phyloP scores from a whole-genome alignment of 1,140 invertebrate species.

The Magallana angulata region DNA sequence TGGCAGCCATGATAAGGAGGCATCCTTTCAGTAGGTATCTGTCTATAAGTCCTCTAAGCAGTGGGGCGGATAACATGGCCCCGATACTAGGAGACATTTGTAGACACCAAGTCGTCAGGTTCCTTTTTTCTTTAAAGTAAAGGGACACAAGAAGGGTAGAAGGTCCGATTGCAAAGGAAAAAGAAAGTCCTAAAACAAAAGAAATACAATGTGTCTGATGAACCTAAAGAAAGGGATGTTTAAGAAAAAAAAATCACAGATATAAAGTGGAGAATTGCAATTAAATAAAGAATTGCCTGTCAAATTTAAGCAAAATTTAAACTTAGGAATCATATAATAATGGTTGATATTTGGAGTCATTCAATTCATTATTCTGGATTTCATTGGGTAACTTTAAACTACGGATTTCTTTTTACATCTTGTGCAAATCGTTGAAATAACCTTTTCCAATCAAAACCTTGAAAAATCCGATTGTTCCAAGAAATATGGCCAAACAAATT shows the following conservation, averaged over 20 bases:
- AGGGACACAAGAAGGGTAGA: not conserved
- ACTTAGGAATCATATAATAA: too few relatives aligned
- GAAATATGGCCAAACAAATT: too few relatives aligned
- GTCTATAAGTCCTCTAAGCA: not conserved
- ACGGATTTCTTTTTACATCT: too few relatives aligned
- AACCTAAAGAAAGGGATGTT: not conserved
- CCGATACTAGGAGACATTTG: not conserved
- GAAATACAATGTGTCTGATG: not conserved
- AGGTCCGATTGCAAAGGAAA: not conserved
- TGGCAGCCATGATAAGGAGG: not conserved
- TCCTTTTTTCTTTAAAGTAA: constrained; percentile 14
- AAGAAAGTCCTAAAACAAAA: constrained; percentile 10
- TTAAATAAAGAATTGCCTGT: too few relatives aligned
- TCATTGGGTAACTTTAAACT: too few relatives aligned
- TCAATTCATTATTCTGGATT: too few relatives aligned
- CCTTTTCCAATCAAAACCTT: too few relatives aligned
- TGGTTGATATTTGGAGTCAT: too few relatives aligned
- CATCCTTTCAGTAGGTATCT: not conserved
- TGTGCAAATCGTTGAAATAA: too few relatives aligned
- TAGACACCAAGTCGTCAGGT: not conserved
- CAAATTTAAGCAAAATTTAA: too few relatives aligned
- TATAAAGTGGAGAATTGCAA: too few relatives aligned
- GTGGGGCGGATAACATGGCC: not conserved
- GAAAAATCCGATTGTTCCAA: too few relatives aligned
- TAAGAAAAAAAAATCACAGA: not conserved